Percentiles rank a stretch among this genome's conserved stretches.
Conservation (phyloP, 2,113 vertebrate genomes). For the Daphoenositta chrysoptera region DNA sequence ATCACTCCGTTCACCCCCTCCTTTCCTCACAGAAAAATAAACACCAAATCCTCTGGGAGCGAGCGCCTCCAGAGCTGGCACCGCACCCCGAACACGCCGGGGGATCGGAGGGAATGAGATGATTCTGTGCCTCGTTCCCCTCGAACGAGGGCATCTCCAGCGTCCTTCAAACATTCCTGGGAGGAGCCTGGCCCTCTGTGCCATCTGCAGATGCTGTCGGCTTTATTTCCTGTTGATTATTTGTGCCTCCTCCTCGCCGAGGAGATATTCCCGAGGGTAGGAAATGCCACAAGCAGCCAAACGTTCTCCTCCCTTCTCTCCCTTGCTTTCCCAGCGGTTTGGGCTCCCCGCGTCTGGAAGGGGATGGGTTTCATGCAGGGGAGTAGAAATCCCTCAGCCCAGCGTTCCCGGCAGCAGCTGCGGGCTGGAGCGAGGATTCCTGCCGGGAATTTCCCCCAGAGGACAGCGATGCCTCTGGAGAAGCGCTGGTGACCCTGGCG, state of each 20-base stretch:
- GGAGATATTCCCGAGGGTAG: background rate
- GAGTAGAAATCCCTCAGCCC: background rate
- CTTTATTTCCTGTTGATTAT: accelerated
- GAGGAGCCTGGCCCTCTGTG: background rate
- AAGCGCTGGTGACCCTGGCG: background rate
- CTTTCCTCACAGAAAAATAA: background rate
- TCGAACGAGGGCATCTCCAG: accelerated
- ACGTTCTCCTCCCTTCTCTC: background rate
- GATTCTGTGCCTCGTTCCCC: accelerated
- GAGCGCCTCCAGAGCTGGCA: accelerated
- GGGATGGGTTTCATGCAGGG: accelerated
- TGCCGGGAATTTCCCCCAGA: background rate
- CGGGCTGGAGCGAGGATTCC: background rate
- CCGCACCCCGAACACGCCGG: accelerated
- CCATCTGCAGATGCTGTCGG: accelerated
- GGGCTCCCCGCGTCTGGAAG: background rate
- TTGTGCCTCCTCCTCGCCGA: accelerated
- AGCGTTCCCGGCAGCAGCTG: accelerated
- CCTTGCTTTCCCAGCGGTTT: accelerated
- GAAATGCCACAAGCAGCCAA: background rate
- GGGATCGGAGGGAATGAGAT: accelerated
- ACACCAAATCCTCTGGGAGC: background rate
- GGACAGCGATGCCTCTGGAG: background rate
- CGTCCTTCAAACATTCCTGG: background rate
- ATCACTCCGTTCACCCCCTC: background rate